Evolutionary conservation across 2,888 invertebrate species (phyloP).

Genomic region (Clepsis dumicolana): DNA sequence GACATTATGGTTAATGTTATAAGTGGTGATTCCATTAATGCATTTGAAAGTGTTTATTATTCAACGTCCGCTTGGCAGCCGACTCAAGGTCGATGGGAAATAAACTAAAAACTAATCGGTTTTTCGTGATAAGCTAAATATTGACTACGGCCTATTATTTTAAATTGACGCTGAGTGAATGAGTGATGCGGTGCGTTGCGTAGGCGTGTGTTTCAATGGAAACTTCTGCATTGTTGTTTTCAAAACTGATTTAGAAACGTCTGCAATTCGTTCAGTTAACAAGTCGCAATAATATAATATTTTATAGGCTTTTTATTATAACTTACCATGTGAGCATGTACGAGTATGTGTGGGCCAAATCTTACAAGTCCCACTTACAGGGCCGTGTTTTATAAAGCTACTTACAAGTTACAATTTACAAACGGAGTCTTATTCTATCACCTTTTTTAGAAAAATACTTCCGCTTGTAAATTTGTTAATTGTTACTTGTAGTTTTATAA

Average conservation of each 20-base stretch:
- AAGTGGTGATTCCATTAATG: neutral
- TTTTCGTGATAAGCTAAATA: slow-evolving; percentile 28
- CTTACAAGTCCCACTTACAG: too few species aligned
- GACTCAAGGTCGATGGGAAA: slow-evolving; percentile 16
- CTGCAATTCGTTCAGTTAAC: neutral
- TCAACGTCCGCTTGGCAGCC: slow-evolving; percentile 25
- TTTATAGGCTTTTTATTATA: neutral
- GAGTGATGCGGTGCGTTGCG: neutral
- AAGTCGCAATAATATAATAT: neutral
- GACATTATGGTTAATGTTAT: neutral
- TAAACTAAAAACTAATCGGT: slow-evolving; percentile 16
- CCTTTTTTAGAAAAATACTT: too few species aligned
- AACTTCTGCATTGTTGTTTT: neutral
- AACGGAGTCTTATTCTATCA: too few species aligned
- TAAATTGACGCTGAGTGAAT: neutral
- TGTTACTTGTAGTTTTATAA: too few species aligned
- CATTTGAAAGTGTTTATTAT: slow-evolving; percentile 24
- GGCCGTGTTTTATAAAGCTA: too few species aligned
- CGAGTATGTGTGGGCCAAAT: too few species aligned
- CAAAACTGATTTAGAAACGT: neutral
- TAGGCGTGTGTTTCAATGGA: neutral
- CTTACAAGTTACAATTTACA: too few species aligned
- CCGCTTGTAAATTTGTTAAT: too few species aligned
- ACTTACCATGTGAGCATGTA: too few species aligned
- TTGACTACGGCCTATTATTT: slow-evolving; percentile 21